Evolutionary conservation across 1,140 invertebrate species (phyloP).

Genomic region (Anadara kagoshimensis): DNA sequence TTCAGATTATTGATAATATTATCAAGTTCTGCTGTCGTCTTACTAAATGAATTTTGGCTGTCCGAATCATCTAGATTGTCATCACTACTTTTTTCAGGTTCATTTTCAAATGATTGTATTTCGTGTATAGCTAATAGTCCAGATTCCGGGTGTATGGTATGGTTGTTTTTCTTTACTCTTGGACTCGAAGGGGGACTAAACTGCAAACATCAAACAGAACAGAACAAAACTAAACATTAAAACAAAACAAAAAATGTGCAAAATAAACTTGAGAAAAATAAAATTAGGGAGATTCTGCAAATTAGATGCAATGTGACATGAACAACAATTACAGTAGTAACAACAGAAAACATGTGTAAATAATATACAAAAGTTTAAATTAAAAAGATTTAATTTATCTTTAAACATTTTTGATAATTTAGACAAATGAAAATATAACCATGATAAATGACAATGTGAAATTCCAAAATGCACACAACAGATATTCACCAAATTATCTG

Average conservation of each 20-base stretch:
- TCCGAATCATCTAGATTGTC: not conserved
- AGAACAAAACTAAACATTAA: conserved; percentile 5
- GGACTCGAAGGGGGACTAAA: conserved; percentile 36
- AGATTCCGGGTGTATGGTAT: conserved; percentile 16
- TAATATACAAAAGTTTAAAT: not conserved
- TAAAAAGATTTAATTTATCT: too few relatives aligned
- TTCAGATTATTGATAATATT: conserved; percentile 32
- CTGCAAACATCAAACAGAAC: conserved; percentile 38
- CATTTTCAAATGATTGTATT: conserved; percentile 20
- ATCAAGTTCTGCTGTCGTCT: conserved; percentile 30
- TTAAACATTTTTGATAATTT: too few relatives aligned
- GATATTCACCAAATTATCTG: too few relatives aligned
- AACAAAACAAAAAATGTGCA: conserved; percentile 39
- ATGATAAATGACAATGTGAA: too few relatives aligned
- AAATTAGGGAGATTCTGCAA: conserved; percentile 5
- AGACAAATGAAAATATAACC: too few relatives aligned
- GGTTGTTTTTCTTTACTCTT: conserved; percentile 17
- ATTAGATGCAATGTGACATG: not conserved
- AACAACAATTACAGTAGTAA: not conserved
- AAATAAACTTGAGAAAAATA: conserved; percentile 18
- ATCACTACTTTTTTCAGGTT: conserved; percentile 18
- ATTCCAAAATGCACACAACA: too few relatives aligned
- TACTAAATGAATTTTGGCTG: too few relatives aligned
- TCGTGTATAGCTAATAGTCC: conserved; percentile 32
- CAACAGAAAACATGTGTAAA: not conserved